A percentile compares a stretch with the other conserved stretches of the same genome.
Conservation (phyloP, 2,888 invertebrate genomes). For the Pasiphila rectangulata region DNA sequence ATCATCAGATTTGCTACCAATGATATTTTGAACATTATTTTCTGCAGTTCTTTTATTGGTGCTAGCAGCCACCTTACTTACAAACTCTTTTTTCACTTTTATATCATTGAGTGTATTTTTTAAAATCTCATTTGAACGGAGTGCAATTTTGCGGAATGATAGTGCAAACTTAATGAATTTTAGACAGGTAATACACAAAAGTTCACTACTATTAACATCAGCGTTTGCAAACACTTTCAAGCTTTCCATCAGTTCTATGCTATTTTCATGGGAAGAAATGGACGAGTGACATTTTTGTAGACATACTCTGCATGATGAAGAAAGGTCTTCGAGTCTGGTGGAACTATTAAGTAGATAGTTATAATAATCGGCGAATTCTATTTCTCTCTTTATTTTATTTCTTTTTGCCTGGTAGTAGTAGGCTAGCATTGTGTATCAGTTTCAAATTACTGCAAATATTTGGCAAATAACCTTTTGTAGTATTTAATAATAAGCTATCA, state of each 20-base stretch:
- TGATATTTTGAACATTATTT: background rate
- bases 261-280: conserved; percentile 17
- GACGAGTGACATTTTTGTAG: conserved; percentile 26
- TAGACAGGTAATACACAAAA: conserved; percentile 54
- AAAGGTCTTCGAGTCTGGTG: background rate
- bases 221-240: conserved; percentile 42
- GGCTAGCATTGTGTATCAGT: conserved; percentile 25
- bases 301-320: conserved; percentile 32
- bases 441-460: background rate
- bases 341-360: conserved; percentile 6
- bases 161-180: conserved; percentile 53
- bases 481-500: no score
- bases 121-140: conserved; percentile 45
- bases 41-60: background rate
- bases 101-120: conserved; percentile 39
- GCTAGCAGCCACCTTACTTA: background rate
- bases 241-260: conserved; percentile 13
- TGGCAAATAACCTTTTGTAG: no score
- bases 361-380: conserved; percentile 31
- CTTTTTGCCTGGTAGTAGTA: conserved; percentile 25
- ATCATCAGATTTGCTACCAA: background rate
- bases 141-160: conserved; percentile 55
- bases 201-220: conserved; percentile 49
- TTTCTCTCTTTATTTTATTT: background rate
- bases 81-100: conserved; percentile 29